Evolutionary conservation across 2,797 vertebrate species (phyloP).

Genomic region (Eulemur rubriventer): DNA sequence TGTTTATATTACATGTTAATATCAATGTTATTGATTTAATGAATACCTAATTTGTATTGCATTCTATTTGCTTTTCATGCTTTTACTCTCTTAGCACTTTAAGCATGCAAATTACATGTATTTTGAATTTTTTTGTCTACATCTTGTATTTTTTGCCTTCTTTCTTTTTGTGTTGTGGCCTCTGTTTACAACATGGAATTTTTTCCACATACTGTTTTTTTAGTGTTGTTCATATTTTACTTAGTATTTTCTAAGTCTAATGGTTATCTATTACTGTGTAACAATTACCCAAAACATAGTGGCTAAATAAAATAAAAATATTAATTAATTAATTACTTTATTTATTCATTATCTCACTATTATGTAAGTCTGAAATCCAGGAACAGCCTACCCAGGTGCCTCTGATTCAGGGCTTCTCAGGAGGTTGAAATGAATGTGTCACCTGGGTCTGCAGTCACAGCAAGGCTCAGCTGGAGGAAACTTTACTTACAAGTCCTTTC

Average conservation of each 20-base stretch:
- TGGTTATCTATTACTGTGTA: not conserved
- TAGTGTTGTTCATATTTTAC: not conserved
- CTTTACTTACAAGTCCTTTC: not conserved
- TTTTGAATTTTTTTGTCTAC: not conserved
- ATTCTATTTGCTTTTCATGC: not conserved
- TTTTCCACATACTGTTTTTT: not conserved
- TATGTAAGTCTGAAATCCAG: not conserved
- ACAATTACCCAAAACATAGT: not conserved
- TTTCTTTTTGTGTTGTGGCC: not conserved
- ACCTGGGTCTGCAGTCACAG: not conserved
- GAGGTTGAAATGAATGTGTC: not conserved
- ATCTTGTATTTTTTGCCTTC: not conserved
- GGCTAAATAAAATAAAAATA: not conserved
- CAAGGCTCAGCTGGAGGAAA: not conserved
- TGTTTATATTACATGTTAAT: not conserved
- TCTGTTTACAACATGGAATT: not conserved
- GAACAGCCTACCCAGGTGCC: not conserved
- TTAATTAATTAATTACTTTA: not conserved
- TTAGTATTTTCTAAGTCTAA: not conserved
- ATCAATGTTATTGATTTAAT: not conserved
- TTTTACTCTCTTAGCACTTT: not conserved
- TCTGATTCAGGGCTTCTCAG: not conserved
- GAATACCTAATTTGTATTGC: not conserved
- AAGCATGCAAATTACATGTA: not conserved
- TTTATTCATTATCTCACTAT: not conserved